A percentile compares a stretch with the other conserved stretches of the same genome.
Conservation (phyloP, 2,888 invertebrate species). For the Oscheius sp. region DNA sequence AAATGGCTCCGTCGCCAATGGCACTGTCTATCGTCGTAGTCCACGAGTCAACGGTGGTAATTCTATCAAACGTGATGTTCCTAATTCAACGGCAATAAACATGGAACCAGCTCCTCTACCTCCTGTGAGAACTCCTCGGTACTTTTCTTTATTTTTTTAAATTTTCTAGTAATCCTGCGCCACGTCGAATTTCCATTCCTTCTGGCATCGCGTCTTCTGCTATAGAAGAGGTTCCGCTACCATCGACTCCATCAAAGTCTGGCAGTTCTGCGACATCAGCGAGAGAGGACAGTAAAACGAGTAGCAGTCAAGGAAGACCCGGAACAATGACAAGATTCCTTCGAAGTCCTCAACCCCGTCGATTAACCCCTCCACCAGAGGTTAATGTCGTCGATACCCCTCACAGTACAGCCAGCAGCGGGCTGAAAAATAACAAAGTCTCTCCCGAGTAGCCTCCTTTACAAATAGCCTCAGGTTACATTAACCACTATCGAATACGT, state of each 20-base stretch:
- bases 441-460: constrained; percentile 13
- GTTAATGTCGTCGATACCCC: not conserved
- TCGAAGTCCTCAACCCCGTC: constrained; percentile 6
- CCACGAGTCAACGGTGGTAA: constrained; percentile 11
- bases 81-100: constrained; percentile 1
- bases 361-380: constrained; percentile 20
- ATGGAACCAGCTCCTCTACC: constrained; percentile 12
- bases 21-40: constrained; percentile 4
- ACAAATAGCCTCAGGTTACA: too few species aligned
- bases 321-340: constrained; percentile 4
- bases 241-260: constrained; percentile 17
- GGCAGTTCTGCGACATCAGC: not conserved
- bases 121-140: constrained; percentile 6
- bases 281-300: not conserved
- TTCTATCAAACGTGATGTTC: not conserved
- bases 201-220: constrained; percentile 6
- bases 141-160: not conserved
- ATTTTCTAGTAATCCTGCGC: not conserved
- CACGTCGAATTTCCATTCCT: not conserved
- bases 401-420: not conserved
- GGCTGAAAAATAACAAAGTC: constrained; percentile 18
- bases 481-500: constrained; percentile 6
- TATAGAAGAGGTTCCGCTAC: constrained; percentile 1
- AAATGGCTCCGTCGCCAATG: constrained; percentile 16
- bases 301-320: constrained; percentile 1